A percentile compares a stretch with the other conserved stretches of the same genome.
Evolutionary conservation across 2,888 invertebrate species (phyloP).

Genomic region (Nemoura dubitans): DNA sequence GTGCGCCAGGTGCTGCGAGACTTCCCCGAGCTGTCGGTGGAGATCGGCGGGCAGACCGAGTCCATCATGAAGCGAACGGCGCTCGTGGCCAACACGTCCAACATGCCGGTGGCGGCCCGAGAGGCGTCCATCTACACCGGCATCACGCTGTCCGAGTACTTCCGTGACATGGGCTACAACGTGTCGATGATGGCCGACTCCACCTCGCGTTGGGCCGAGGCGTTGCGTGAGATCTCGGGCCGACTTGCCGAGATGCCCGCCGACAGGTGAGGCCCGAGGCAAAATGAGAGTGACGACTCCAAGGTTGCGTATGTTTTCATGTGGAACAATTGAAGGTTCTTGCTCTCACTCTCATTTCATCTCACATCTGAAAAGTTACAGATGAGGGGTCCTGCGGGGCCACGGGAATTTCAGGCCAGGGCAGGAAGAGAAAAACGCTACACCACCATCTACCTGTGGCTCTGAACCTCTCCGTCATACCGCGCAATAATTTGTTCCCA

Average conservation of each 20-base stretch:
- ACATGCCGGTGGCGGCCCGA: conserved; percentile 99
- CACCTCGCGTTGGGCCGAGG: conserved; percentile 99
- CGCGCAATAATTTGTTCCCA: too few relatives aligned
- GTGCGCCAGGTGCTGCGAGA: conserved; percentile 91
- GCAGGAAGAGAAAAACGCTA: too few relatives aligned
- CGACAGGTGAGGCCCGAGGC: conserved; percentile 63
- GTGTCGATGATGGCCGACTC: conserved; percentile 99
- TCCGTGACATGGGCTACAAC: conserved; percentile 99
- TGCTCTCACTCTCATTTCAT: too few relatives aligned
- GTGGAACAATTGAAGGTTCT: too few relatives aligned
- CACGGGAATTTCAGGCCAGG: too few relatives aligned
- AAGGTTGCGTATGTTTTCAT: too few relatives aligned
- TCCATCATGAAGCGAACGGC: conserved; percentile 99
- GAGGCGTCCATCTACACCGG: conserved; percentile 99
- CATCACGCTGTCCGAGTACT: conserved; percentile 99
- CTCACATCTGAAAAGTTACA: too few relatives aligned
- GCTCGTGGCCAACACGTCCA: conserved; percentile 98
- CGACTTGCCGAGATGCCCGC: conserved; percentile 99
- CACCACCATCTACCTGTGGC: too few relatives aligned
- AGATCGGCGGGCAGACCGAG: conserved; percentile 95
- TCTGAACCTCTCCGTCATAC: too few relatives aligned
- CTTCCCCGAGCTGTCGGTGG: conserved; percentile 97
- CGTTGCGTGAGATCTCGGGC: conserved; percentile 98
- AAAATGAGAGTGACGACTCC: too few relatives aligned
- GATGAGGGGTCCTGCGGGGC: too few relatives aligned